These are phyloP conservation scores for Podilymbus podiceps DNA, from an alignment of 2,113 vertebrate species.

Conservation along the genomic window DNA sequence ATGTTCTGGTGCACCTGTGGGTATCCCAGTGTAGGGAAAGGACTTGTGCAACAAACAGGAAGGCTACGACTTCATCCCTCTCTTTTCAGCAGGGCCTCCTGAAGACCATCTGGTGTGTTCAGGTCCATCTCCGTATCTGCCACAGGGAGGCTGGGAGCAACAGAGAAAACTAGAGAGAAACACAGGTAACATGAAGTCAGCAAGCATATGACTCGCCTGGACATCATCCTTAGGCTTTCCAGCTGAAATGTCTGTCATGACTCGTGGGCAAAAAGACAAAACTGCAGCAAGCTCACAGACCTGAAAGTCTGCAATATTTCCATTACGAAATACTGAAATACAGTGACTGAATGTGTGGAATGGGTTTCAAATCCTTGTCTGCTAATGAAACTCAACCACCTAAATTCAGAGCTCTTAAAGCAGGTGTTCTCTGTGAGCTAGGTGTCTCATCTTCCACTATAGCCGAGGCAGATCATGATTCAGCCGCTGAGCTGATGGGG, in stretches of 20 bases:
- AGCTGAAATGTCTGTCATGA: not conserved
- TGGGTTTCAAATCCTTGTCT: not conserved
- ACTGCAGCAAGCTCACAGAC: not conserved
- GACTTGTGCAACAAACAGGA: not conserved
- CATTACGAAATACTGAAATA: not conserved
- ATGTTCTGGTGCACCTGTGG: not conserved
- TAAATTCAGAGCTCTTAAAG: not conserved
- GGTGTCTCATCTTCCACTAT: not conserved
- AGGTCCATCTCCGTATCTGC: not conserved
- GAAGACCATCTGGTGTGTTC: not conserved
- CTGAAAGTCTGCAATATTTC: not conserved
- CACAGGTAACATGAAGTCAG: not conserved
- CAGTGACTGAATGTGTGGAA: not conserved
- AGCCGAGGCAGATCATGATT: not conserved
- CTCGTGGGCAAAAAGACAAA: not conserved
- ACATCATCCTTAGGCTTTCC: not conserved
- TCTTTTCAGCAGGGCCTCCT: not conserved
- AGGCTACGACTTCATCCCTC: not conserved
- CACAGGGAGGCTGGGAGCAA: not conserved
- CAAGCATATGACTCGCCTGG: not conserved
- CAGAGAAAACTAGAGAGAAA: not conserved
- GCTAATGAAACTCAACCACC: not conserved
- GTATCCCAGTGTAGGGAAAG: not conserved
- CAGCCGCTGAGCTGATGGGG: not conserved
- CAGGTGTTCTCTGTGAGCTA: not conserved